Conservation (phyloP, 1,140 invertebrate species). For the Pygmarrhopalites habei region DNA sequence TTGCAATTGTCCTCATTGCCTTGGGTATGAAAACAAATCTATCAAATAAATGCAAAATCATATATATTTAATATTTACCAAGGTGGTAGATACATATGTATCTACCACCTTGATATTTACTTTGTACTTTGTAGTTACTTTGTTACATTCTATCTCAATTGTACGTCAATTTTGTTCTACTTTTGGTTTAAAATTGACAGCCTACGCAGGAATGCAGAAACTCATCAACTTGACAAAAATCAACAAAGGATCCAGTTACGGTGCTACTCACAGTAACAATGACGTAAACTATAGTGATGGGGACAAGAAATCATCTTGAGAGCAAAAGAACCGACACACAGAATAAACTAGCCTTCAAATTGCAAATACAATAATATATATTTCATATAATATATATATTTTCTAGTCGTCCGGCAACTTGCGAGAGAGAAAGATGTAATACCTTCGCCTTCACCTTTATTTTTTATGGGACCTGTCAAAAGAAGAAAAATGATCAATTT, state of each 20-base stretch:
- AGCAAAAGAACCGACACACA: neutral
- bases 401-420: no score
- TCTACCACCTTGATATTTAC: slow-evolving; percentile 6
- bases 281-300: no score
- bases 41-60: neutral
- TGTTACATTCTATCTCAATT: slow-evolving; percentile 5
- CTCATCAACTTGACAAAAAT: slow-evolving; percentile 76
- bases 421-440: no score
- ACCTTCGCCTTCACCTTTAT: no score
- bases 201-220: slow-evolving; percentile 66
- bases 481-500: no score
- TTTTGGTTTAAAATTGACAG: slow-evolving; percentile 48
- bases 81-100: neutral
- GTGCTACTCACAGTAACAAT: no score
- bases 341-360: neutral
- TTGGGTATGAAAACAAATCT: neutral
- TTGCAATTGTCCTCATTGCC: neutral
- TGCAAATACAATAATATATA: no score
- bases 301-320: no score
- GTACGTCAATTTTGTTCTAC: neutral
- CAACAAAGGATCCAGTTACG: slow-evolving; percentile 58
- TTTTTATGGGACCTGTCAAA: no score
- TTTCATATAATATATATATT: no score
- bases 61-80: neutral
- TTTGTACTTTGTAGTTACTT: slow-evolving; percentile 36